A percentile compares a stretch with the other conserved stretches of the same genome.
Evolutionary conservation across 2,113 vertebrate genomes (phyloP).

Genomic region (Telmatochromis brichardi): DNA sequence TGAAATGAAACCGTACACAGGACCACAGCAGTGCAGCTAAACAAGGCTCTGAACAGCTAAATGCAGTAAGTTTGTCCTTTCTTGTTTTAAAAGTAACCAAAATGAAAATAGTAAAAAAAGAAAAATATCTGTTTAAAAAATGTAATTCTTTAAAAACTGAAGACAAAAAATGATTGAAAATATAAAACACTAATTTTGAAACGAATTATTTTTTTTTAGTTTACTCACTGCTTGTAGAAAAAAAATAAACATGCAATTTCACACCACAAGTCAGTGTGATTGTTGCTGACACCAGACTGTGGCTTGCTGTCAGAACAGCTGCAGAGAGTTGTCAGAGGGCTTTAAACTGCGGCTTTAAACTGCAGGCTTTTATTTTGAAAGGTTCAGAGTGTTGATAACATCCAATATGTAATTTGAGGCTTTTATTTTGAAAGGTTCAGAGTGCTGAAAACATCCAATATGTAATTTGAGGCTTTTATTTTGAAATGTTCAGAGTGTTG

Average conservation of each 20-base stretch:
- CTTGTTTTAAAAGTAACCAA: fast-evolving
- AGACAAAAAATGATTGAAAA: fast-evolving
- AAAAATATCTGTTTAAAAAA: background rate
- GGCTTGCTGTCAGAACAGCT: background rate
- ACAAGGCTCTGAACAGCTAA: background rate
- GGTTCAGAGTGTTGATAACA: fast-evolving
- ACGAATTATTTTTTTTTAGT: fast-evolving
- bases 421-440: fast-evolving
- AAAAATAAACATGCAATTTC: fast-evolving
- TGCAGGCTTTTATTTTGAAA: background rate
- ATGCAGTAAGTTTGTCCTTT: fast-evolving
- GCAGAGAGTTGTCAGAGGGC: fast-evolving
- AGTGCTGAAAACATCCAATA: fast-evolving
- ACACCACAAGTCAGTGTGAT: background rate
- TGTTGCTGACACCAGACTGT: background rate
- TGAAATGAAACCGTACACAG: background rate
- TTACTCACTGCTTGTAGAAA: background rate
- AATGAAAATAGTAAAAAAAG: background rate
- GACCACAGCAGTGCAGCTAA: background rate
- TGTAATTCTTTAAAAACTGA: background rate
- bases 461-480: background rate
- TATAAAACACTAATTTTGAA: background rate
- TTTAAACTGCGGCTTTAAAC: background rate
- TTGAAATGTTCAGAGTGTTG: fast-evolving
- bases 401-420: background rate